phyloP scores from a whole-genome alignment of 2,113 vertebrate species.

The Conger conger region DNA sequence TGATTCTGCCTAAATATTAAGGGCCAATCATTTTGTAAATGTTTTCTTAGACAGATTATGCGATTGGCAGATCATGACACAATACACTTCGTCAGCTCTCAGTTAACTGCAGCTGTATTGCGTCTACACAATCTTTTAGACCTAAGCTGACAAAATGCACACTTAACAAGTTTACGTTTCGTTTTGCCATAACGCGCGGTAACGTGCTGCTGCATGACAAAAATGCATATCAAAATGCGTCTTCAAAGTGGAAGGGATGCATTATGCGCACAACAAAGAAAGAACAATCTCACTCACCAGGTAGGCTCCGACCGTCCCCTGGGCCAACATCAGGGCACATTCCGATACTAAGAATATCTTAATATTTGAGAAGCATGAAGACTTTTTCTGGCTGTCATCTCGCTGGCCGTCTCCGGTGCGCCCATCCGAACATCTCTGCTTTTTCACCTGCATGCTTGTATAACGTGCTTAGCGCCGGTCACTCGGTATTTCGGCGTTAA shows the following conservation, averaged over 20 bases:
- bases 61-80: background rate
- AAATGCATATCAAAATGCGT: background rate
- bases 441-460: conserved; percentile 79
- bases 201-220: background rate
- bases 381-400: conserved; percentile 74
- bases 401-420: conserved; percentile 68
- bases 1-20: background rate
- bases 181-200: background rate
- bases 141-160: background rate
- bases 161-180: conserved; percentile 17
- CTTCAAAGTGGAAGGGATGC: background rate
- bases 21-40: background rate
- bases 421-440: conserved; percentile 66
- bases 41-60: background rate
- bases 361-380: conserved; percentile 91
- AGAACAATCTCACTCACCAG: conserved; percentile 80
- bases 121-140: background rate
- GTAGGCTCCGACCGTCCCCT: conserved; percentile 96
- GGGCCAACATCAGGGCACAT: conserved; percentile 95
- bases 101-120: background rate
- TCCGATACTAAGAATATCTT: conserved; percentile 94
- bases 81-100: background rate
- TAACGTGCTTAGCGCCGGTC: conserved; percentile 39
- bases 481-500: conserved; percentile 46
- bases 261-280: background rate